Percentiles rank a stretch among this genome's conserved stretches.
Evolutionary conservation across 2,113 vertebrate species (phyloP).

Genomic region (Gracilinanus agilis): DNA sequence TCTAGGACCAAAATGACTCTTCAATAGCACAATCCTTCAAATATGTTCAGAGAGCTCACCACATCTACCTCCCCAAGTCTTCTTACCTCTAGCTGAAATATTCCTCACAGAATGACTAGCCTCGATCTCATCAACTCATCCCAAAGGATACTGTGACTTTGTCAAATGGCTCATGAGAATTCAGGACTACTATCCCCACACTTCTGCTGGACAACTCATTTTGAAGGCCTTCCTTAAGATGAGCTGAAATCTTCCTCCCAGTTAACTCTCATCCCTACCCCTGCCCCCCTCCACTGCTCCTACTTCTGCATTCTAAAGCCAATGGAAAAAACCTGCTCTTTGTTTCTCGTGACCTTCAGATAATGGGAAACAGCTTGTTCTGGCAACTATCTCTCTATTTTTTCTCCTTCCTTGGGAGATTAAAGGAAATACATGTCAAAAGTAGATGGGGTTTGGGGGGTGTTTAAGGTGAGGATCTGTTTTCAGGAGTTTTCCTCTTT

Average conservation of each 20-base stretch:
- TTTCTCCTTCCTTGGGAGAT: neutral
- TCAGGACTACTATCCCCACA: neutral
- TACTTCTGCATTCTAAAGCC: neutral
- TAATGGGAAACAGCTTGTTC: neutral
- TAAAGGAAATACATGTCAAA: neutral
- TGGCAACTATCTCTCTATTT: neutral
- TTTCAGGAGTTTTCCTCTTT: too few species aligned
- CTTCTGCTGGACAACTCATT: neutral
- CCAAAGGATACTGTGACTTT: neutral
- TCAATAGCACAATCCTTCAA: neutral
- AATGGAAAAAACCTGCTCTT: neutral
- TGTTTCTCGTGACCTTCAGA: neutral
- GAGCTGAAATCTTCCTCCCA: neutral
- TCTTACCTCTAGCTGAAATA: neutral
- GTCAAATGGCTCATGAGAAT: neutral
- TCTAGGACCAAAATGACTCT: neutral
- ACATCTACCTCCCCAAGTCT: neutral
- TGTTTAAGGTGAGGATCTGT: too few species aligned
- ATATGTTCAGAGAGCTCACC: neutral
- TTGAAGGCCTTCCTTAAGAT: neutral
- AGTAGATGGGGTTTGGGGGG: neutral
- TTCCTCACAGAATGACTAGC: neutral
- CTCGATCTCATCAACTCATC: neutral
- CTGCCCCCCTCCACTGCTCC: neutral
- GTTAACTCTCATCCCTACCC: neutral